These are phyloP conservation scores for Bombus sylvicola DNA, from an alignment of 1,140 invertebrate genomes.

Conservation along the genomic window DNA sequence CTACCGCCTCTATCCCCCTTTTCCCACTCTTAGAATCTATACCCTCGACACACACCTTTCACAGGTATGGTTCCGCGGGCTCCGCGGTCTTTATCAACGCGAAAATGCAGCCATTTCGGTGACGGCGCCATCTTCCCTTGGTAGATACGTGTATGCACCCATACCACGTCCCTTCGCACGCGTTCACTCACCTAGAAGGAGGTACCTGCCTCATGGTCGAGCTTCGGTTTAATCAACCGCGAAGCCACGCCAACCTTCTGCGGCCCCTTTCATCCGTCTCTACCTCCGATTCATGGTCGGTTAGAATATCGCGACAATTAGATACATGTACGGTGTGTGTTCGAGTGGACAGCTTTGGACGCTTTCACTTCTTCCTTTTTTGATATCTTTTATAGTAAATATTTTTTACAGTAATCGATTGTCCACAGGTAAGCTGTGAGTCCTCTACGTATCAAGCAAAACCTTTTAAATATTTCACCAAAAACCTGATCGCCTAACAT, in stretches of 20 bases:
- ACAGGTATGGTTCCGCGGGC: constrained; percentile 50
- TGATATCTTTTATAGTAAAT: background rate
- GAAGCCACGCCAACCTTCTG: constrained; percentile 61
- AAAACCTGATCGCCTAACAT: too few relatives aligned
- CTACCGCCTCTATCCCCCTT: constrained; percentile 3
- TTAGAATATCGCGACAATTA: background rate
- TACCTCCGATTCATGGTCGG: background rate
- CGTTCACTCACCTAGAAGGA: constrained; percentile 30
- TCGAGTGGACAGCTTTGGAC: background rate
- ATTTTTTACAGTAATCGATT: background rate
- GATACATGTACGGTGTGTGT: background rate
- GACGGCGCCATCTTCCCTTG: constrained; percentile 73
- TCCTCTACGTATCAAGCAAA: background rate
- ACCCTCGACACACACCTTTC: constrained; percentile 69
- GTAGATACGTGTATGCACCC: constrained; percentile 39
- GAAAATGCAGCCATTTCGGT: constrained; percentile 74
- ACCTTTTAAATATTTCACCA: too few relatives aligned
- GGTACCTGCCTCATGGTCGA: constrained; percentile 50
- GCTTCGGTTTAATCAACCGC: constrained; percentile 67
- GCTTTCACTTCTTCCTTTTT: too few relatives aligned
- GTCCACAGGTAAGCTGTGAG: background rate
- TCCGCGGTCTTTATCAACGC: constrained; percentile 64
- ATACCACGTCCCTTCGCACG: background rate
- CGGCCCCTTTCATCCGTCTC: constrained; percentile 54
- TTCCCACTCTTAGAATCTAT: constrained; percentile 8